Percentiles rank a stretch among this genome's conserved stretches.
These are phyloP conservation scores for Calameuta idolon DNA, from an alignment of 2,888 invertebrate genomes.

Conservation along the genomic window DNA sequence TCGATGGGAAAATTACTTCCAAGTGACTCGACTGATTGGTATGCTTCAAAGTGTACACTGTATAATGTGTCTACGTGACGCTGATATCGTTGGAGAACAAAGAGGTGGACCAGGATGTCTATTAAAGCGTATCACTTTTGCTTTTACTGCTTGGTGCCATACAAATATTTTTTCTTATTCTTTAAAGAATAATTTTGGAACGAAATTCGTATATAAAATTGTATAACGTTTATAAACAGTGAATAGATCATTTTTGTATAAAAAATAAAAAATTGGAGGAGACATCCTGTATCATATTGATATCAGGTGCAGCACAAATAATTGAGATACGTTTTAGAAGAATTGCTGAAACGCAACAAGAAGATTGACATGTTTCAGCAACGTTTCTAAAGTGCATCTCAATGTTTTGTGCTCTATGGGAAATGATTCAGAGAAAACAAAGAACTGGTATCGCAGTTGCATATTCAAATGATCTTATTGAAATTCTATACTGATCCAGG, in stretches of 20 bases:
- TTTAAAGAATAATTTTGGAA: not conserved
- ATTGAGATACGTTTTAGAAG: too few relatives aligned
- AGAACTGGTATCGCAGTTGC: not conserved
- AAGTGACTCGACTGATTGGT: slow-evolving; percentile 8
- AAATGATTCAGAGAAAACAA: not conserved
- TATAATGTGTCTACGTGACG: not conserved
- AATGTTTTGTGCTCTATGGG: too few relatives aligned
- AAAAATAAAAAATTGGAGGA: not conserved
- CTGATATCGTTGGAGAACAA: not conserved
- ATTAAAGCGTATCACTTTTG: not conserved
- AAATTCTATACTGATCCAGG: not conserved
- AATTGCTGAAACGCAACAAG: too few relatives aligned
- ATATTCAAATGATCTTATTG: not conserved
- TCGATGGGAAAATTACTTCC: not conserved
- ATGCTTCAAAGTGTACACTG: not conserved
- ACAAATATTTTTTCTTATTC: not conserved
- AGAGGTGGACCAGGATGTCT: not conserved
- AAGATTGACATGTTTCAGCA: too few relatives aligned
- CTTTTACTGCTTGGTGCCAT: not conserved
- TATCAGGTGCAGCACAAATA: not conserved
- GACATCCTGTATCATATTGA: not conserved
- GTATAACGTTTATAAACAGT: not conserved
- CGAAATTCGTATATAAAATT: not conserved
- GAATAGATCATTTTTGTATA: not conserved
- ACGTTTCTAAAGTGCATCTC: too few relatives aligned